These are phyloP conservation scores for Calypte anna DNA, from an alignment of 2,113 vertebrate species.

Conservation along the genomic window DNA sequence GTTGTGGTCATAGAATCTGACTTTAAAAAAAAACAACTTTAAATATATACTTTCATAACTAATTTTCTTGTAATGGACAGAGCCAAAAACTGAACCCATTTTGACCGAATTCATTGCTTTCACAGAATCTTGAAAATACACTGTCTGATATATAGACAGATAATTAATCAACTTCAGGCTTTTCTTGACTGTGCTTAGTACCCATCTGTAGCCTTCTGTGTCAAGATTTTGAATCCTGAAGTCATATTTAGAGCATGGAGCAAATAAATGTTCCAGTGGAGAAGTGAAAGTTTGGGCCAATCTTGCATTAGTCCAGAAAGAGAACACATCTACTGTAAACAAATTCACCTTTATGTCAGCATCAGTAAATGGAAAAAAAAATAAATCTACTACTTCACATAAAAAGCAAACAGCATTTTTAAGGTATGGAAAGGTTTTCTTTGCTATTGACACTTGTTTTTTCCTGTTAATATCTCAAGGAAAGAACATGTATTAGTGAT, in stretches of 20 bases:
- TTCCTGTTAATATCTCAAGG: neutral
- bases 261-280: slow-evolving; percentile 3
- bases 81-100: neutral
- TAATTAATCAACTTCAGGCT: neutral
- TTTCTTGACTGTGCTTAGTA: neutral
- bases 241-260: neutral
- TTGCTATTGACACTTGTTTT: neutral
- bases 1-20: neutral
- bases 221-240: neutral
- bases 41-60: neutral
- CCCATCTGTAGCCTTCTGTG: neutral
- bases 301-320: neutral
- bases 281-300: neutral
- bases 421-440: neutral
- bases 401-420: neutral
- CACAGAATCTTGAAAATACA: neutral
- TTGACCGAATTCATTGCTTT: neutral
- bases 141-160: neutral
- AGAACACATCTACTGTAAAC: neutral
- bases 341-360: neutral
- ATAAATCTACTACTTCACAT: neutral
- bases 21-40: neutral
- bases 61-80: neutral
- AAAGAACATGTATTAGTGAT: no score
- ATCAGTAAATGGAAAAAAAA: neutral